Conservation (phyloP, 2,797 vertebrate species). For the Lagodon rhomboides region DNA sequence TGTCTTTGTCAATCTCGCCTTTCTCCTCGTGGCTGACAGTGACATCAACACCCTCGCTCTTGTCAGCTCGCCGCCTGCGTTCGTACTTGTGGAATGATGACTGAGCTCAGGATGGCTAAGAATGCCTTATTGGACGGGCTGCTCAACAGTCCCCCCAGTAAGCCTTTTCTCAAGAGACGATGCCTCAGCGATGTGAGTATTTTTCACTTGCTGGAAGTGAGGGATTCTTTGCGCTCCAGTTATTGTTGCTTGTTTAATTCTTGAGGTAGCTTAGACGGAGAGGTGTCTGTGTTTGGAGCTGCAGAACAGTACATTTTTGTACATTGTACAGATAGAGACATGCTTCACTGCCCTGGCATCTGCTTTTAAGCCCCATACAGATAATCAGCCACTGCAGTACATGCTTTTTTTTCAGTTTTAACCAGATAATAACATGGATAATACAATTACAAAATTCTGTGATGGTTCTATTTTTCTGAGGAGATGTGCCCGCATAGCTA, state of each 20-base stretch:
- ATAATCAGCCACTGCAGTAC: background rate
- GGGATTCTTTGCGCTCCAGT: background rate
- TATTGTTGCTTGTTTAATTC: conserved; percentile 26
- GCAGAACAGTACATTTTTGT: conserved; percentile 4
- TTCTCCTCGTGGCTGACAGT: conserved; percentile 48
- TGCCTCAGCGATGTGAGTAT: conserved; percentile 86
- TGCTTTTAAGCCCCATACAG: background rate
- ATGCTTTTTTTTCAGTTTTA: background rate
- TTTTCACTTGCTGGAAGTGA: conserved; percentile 22
- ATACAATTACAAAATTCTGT: rapidly evolving
- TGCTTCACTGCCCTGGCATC: background rate
- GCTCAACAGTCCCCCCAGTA: conserved; percentile 63
- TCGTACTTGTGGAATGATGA: conserved; percentile 65
- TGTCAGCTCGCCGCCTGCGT: conserved; percentile 37
- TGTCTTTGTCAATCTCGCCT: conserved; percentile 55
- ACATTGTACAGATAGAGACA: conserved; percentile 1
- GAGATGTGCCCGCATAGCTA: background rate
- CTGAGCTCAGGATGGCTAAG: conserved; percentile 73
- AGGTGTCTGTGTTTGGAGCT: conserved; percentile 2
- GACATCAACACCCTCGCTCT: conserved; percentile 50
- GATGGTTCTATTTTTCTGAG: background rate
- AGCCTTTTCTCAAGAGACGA: conserved; percentile 73
- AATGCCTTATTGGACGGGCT: conserved; percentile 52
- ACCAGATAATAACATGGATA: background rate
- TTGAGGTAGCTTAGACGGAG: conserved; percentile 9